Evolutionary conservation across 2,888 invertebrate species (phyloP), one percentile per base, ranked within the genome.

Genomic region (Alcis repandata): DNA sequence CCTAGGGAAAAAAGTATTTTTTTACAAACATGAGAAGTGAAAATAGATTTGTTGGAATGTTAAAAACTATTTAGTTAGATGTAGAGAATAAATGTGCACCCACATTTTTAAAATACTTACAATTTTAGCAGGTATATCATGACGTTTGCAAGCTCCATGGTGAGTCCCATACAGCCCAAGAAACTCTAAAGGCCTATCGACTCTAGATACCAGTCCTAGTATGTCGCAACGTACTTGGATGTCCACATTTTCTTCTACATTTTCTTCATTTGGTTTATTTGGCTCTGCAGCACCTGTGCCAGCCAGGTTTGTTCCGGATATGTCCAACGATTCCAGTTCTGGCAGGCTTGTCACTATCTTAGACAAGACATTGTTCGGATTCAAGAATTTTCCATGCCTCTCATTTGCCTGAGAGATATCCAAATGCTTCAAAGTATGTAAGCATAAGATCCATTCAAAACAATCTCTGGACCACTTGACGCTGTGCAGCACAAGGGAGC

Each of bases 301-400:
- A 43, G 98, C 98, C 71, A 99, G 93, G 93, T 99, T 99, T 17
- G 99, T 99, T 13, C 98, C 98, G 3, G 99, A 98, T 82, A 99
- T 98, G 89, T 99, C 99, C 76, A 99, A 91, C 22, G 97, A 97
- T 45, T 95, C 95, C 65, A 99, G 90, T 56, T 95, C 87, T 0
- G 97, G 96, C 76, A 99, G 93, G 81, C 94, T 95, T 56, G 94
- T 94, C 11, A 98, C 95, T 40, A 99, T 91, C 73, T 94, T 94
- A 20, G 95, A 92, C 43, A 99, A 90, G 33, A 96, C 92, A 69
- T 95, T 94, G 88, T 97, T 97, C 2, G 98, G 97, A 75, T 96
- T 95, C 38, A 94, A 93, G 85, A 96, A 98, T 68, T 94, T 95
- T 6, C 97, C 97, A 72, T 96, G 95, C 49, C 95, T 95, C 65